Evolutionary conservation across 2,113 vertebrate species (phyloP).

Genomic region (Hippocampus zosterae): DNA sequence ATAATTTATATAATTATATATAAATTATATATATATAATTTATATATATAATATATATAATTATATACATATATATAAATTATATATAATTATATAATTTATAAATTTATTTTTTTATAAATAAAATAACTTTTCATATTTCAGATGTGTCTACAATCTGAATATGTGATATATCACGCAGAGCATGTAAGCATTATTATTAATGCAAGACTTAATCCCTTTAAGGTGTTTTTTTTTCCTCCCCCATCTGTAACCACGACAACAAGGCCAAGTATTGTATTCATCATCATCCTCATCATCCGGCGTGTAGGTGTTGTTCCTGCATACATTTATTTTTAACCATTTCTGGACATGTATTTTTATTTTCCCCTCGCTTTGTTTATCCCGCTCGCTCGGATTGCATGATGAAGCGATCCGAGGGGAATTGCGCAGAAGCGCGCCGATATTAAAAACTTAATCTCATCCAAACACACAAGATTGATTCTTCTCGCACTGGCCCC

Average conservation of each 20-base stretch:
- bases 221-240: background rate
- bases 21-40: too few species aligned
- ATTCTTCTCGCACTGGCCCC: conserved; percentile 34
- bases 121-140: too few species aligned
- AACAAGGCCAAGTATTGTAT: background rate
- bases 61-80: too few species aligned
- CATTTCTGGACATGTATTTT: conserved; percentile 2
- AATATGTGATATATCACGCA: background rate
- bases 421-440: conserved; percentile 62
- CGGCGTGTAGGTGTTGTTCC: background rate
- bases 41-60: too few species aligned
- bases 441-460: conserved; percentile 75
- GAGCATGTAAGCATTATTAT: background rate
- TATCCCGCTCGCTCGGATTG: conserved; percentile 36
- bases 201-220: background rate
- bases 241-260: background rate
- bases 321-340: conserved; percentile 11
- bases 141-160: too few species aligned
- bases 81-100: too few species aligned
- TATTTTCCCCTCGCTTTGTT: background rate
- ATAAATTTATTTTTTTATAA: too few species aligned
- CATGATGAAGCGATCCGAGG: conserved; percentile 54
- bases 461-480: conserved; percentile 61
- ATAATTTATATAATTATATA: too few species aligned
- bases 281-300: conserved; percentile 2